phyloP scores from a whole-genome alignment of 2,888 invertebrate genomes.

The Omphaloscelis lunosa region DNA sequence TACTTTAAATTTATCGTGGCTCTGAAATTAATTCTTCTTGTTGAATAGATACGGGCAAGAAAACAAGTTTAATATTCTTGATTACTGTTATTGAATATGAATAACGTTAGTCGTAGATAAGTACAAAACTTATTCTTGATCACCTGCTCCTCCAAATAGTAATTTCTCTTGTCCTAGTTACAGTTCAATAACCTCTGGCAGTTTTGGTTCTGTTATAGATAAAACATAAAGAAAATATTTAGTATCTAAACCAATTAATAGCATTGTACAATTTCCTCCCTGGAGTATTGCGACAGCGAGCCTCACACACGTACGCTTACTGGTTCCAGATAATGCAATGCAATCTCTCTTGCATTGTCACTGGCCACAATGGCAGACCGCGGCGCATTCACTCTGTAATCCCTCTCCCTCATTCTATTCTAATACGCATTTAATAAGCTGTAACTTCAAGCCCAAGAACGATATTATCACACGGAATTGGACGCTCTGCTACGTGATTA shows the following conservation, averaged over 20 bases:
- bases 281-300: conserved; percentile 53
- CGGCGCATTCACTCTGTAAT: conserved; percentile 75
- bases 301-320: conserved; percentile 68
- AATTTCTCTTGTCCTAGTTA: conserved; percentile 19
- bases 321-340: conserved; percentile 78
- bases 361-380: conserved; percentile 74
- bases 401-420: conserved; percentile 76
- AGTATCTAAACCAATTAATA: conserved; percentile 12
- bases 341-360: conserved; percentile 79
- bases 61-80: conserved; percentile 21
- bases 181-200: conserved; percentile 26
- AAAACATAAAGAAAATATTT: conserved; percentile 1
- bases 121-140: conserved; percentile 13
- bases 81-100: conserved; percentile 27
- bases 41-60: conserved; percentile 6
- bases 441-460: conserved; percentile 70
- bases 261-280: conserved; percentile 66
- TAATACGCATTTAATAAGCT: conserved; percentile 74
- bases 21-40: conserved; percentile 8
- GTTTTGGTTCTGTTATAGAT: background rate
- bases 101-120: conserved; percentile 1
- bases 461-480: conserved; percentile 70
- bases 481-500: conserved; percentile 70
- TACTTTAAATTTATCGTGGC: conserved; percentile 30
- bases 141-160: conserved; percentile 24